Evolutionary conservation across 2,113 vertebrate species (phyloP), one percentile per base, ranked within the genome.

Genomic region (Megaleporinus macrocephalus): DNA sequence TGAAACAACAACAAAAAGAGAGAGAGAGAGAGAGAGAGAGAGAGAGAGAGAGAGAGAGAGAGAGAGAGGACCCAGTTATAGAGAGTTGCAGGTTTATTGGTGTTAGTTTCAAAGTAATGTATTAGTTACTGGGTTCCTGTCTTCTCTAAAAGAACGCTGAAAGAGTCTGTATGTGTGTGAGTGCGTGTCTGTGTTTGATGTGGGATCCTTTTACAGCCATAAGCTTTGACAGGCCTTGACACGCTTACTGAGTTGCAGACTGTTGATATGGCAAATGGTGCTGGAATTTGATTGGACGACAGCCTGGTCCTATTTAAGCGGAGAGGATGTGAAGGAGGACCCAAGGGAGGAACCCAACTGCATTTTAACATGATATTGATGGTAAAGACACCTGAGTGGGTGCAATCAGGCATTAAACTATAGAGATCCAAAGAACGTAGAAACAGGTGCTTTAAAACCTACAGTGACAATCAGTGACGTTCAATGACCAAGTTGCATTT

Each of bases 241-340:
- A 83, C 49, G 61, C 78, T 73, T 88, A 85, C 85, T 84, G 68
- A 80, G 86, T 82, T 80, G 74, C 87, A 80, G 73, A 72, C 84
- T 81, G 83, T 84, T 84, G 74, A 79, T 76, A 26, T 4, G n/a
- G 55, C 76, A 76, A 86, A 86, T 72, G 78, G 84, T 63, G 74
- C 73, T 86, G 76, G 76, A 76, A 81, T 88, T 68, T 75, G 79
- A 88, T 68, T 89, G 90, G 88, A 89, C 27, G 1, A 7, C 33
- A 71, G 88, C 87, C 86, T 36, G 4, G 47, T 84, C 87, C 88
- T 89, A 88, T 83, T 89, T 88, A 89, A 85, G 89, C 84, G 41
- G 41, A 80, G 66, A 80, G 71, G 68, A 78, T 86, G 71, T 85
- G 10, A 86, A 76, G 85, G 71, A 86, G 76, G 66, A 86, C 51